Evolutionary conservation across 2,888 invertebrate species (phyloP).

Genomic region (Eupithecia subumbrata): DNA sequence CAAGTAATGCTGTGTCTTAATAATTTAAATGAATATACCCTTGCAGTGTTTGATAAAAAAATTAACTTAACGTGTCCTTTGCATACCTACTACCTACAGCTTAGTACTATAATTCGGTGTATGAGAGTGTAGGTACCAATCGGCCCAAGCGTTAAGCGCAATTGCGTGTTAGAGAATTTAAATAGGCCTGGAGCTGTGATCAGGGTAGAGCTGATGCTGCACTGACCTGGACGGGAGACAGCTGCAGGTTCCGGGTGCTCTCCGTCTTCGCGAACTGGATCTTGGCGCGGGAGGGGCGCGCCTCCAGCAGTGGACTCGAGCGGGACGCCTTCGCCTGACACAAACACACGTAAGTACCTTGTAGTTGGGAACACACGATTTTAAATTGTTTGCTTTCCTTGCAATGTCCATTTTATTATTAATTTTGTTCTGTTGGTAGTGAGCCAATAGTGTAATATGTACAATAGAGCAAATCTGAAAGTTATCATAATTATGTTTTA

Average conservation of each 20-base stretch:
- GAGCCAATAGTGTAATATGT: background rate
- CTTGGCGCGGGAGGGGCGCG: slow-evolving; percentile 70
- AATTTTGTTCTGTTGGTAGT: background rate
- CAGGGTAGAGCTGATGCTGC: background rate
- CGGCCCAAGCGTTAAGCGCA: too few relatives aligned
- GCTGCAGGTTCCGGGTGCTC: slow-evolving; percentile 86
- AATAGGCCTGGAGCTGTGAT: background rate
- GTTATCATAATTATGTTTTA: background rate
- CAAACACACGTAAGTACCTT: background rate
- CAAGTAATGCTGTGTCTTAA: too few relatives aligned
- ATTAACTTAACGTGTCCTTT: too few relatives aligned
- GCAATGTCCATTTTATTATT: background rate
- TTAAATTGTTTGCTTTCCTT: background rate
- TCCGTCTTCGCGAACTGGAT: slow-evolving; percentile 83
- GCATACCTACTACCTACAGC: too few relatives aligned
- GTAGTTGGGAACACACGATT: background rate
- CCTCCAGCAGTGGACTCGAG: slow-evolving; percentile 72
- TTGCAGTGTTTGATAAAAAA: too few relatives aligned
- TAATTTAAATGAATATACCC: too few relatives aligned
- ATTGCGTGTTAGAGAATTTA: too few relatives aligned
- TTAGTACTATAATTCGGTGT: too few relatives aligned
- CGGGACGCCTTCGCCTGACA: slow-evolving; percentile 66
- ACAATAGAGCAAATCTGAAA: background rate
- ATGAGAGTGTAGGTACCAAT: too few relatives aligned
- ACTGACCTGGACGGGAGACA: slow-evolving; percentile 87